Evolutionary conservation across 1,140 invertebrate species (phyloP).

Genomic region (Zaprionus camerounensis): DNA sequence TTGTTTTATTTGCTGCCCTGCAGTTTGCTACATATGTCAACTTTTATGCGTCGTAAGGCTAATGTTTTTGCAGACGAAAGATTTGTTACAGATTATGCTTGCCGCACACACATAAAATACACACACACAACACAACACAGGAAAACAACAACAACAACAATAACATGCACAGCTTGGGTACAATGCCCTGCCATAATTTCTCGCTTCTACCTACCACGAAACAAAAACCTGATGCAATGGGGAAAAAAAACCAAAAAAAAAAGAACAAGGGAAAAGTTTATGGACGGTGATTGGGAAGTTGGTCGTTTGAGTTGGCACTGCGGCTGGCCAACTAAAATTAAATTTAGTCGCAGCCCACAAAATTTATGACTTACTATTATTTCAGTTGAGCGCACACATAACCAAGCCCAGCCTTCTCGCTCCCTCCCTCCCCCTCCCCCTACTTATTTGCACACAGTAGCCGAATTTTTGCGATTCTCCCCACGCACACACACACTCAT

Average conservation of each 20-base stretch:
- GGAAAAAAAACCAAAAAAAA: slow-evolving; percentile 5
- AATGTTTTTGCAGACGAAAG: slow-evolving; percentile 76
- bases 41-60: slow-evolving; percentile 72
- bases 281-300: slow-evolving; percentile 57
- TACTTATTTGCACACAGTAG: slow-evolving; percentile 63
- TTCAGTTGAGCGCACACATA: slow-evolving; percentile 61
- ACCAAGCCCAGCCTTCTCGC: not conserved
- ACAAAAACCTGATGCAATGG: slow-evolving; percentile 29
- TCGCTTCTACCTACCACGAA: slow-evolving; percentile 44
- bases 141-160: slow-evolving; percentile 20
- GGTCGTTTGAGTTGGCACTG: slow-evolving; percentile 42
- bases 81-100: slow-evolving; percentile 74
- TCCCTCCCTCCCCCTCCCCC: not conserved
- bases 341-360: slow-evolving; percentile 58
- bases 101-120: slow-evolving; percentile 57
- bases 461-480: slow-evolving; percentile 30
- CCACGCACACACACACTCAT: not conserved
- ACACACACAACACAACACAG: slow-evolving; percentile 19
- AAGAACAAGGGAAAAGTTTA: slow-evolving; percentile 38
- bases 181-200: slow-evolving; percentile 52
- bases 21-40: slow-evolving; percentile 65
- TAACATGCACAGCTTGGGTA: slow-evolving; percentile 22
- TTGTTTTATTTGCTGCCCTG: slow-evolving; percentile 36
- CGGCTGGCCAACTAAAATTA: slow-evolving; percentile 63
- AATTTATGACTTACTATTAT: slow-evolving; percentile 79